A percentile compares a stretch with the other conserved stretches of the same genome.
Conservation (phyloP, 2,888 invertebrate genomes). For the Clitarchus hookeri region DNA sequence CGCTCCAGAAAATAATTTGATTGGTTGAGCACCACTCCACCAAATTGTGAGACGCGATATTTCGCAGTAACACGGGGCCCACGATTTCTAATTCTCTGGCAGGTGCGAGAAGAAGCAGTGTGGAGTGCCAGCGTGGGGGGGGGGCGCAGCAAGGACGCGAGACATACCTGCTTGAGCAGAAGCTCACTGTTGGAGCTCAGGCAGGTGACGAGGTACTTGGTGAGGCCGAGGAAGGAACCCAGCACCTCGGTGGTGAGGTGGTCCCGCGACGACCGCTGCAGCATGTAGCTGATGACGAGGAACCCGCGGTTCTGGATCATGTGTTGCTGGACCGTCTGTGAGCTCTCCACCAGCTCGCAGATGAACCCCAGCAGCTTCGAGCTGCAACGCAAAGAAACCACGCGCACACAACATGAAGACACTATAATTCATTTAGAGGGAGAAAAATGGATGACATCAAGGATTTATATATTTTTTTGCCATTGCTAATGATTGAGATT, state of each 20-base stretch:
- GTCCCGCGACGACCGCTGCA: conserved; percentile 89
- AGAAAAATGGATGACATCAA: too few species aligned
- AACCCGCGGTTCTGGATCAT: conserved; percentile 99
- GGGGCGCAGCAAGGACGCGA: background rate
- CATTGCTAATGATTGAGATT: too few species aligned
- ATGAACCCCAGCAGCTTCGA: conserved; percentile 96
- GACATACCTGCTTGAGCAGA: conserved; percentile 83
- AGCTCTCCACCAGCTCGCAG: conserved; percentile 95
- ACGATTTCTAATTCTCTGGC: conserved; percentile 10
- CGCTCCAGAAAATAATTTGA: too few species aligned
- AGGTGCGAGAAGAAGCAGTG: conserved; percentile 19
- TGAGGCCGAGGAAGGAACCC: conserved; percentile 86
- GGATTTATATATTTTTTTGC: too few species aligned
- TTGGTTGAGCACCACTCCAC: too few species aligned
- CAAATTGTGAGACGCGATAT: too few species aligned
- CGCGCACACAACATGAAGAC: too few species aligned
- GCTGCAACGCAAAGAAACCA: conserved; percentile 59
- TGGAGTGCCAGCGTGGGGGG: conserved; percentile 20
- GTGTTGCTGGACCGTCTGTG: conserved; percentile 97
- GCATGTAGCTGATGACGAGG: conserved; percentile 95
- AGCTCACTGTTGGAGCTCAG: conserved; percentile 91
- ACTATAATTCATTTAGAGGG: too few species aligned
- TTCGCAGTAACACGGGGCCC: background rate
- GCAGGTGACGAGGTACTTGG: conserved; percentile 91
- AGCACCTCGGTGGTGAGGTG: conserved; percentile 94